phyloP scores from a whole-genome alignment of 2,113 vertebrate species.

The Chloebia gouldiae region DNA sequence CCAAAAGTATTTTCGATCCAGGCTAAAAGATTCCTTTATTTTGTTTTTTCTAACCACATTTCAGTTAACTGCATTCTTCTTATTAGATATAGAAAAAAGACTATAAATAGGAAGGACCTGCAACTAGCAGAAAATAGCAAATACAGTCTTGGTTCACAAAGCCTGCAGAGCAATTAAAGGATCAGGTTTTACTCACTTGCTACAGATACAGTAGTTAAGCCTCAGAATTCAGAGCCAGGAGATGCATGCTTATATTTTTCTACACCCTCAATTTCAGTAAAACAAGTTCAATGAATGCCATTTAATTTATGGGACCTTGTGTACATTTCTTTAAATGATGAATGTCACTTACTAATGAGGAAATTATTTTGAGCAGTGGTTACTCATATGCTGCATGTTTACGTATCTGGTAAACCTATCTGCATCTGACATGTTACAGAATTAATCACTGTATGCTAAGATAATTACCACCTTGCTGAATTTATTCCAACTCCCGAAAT shows the following conservation, averaged over 20 bases:
- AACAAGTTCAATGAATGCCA: not conserved
- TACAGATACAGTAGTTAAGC: not conserved
- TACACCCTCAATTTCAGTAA: not conserved
- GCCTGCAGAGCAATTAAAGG: not conserved
- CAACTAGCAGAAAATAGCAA: not conserved
- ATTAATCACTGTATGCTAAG: not conserved
- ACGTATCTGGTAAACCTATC: not conserved
- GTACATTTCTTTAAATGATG: not conserved
- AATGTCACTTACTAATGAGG: not conserved
- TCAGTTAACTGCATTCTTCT: not conserved
- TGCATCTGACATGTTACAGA: not conserved
- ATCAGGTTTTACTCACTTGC: not conserved
- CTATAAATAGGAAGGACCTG: not conserved
- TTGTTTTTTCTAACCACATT: not conserved
- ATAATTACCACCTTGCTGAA: not conserved
- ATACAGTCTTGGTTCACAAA: not conserved
- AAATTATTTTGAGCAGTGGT: not conserved
- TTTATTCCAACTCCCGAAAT: not conserved
- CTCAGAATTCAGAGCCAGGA: not conserved
- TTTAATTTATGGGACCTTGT: not conserved
- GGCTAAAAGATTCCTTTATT: not conserved
- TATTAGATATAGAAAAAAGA: not conserved
- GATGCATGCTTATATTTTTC: not conserved
- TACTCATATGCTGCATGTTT: not conserved
- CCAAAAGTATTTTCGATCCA: not conserved